Evolutionary conservation across 1,140 invertebrate species (phyloP).

Genomic region (Diachasmimorpha longicaudata): DNA sequence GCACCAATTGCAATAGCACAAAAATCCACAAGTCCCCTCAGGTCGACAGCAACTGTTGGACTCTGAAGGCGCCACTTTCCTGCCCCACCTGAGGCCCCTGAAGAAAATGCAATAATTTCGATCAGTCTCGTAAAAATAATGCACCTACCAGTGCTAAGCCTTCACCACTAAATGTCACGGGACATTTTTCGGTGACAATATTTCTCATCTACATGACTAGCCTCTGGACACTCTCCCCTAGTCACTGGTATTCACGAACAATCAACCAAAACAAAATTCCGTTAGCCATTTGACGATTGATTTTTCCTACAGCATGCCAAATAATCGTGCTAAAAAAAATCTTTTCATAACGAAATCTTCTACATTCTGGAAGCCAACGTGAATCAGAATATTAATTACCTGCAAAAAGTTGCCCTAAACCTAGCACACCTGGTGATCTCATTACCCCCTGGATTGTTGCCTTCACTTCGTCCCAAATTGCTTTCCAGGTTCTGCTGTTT

Average conservation of each 20-base stretch:
- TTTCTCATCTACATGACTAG: too few species aligned
- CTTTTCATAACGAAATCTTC: too few species aligned
- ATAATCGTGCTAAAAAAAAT: too few species aligned
- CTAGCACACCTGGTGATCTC: neutral
- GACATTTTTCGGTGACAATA: too few species aligned
- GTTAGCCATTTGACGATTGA: too few species aligned
- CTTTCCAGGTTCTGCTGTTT: neutral
- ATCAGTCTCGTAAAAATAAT: neutral
- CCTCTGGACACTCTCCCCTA: too few species aligned
- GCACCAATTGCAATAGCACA: slow-evolving; percentile 46
- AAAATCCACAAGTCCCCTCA: slow-evolving; percentile 46
- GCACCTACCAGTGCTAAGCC: too few species aligned
- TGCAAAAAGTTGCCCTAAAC: slow-evolving; percentile 7
- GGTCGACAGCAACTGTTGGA: slow-evolving; percentile 47
- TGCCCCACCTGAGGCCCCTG: neutral
- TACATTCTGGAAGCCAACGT: too few species aligned
- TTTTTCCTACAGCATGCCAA: too few species aligned
- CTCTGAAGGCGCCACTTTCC: slow-evolving; percentile 51
- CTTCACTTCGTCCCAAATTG: neutral
- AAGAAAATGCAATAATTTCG: neutral
- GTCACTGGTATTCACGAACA: too few species aligned
- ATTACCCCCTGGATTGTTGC: neutral
- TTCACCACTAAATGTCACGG: too few species aligned
- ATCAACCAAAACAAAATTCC: too few species aligned
- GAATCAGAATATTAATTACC: neutral